Evolutionary conservation across 1,140 invertebrate species (phyloP), one percentile per base, ranked within the genome.

Genomic region (Thaumetopoea pityocampa): DNA sequence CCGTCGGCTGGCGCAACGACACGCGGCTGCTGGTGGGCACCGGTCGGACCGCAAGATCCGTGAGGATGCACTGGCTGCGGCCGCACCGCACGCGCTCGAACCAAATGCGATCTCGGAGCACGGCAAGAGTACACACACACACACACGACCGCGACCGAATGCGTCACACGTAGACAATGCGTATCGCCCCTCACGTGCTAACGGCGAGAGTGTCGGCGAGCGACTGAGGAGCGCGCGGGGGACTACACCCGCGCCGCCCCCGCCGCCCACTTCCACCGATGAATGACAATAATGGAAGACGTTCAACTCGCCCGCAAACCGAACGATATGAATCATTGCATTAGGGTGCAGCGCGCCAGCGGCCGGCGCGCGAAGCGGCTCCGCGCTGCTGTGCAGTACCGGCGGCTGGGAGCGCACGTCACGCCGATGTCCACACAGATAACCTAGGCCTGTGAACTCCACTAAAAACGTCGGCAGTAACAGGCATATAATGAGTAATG

Each of bases 261-360:
- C 69, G 63, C 79, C 73, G 73, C 79, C 79, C 76, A 80, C 74
- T 83, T 80, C 79, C 79, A 80, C 71, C 72, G 76, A 83, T 83
- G 79, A 83, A 83, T 83, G 79, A 81, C 79, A 83, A 83, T 83
- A 83, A 83, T 83, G 74, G 76, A 83, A 83, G 79, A 83, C 79
- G 79, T 83, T 81, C 79, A 83, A 83, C 79, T 83, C 77, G 77
- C 68, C 74, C 77, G 79, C 77, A 81, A 80, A 81, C 79, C 77
- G 74, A 83, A 79, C 79, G 81, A 83, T 79, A 80, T 83, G 79
- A 83, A 83, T 83, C 79, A 83, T 83, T 83, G 79, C 79, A 81
- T 81, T 80, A 83, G 76, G 79, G 79, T 83, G 77, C 79, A 80
- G 79, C 72, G 76, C 72, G 74, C 69, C 74, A 67, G 67, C 69